Evolutionary conservation across 2,888 invertebrate species (phyloP), one percentile per base, ranked within the genome.

Genomic region (Drosophila putrida): DNA sequence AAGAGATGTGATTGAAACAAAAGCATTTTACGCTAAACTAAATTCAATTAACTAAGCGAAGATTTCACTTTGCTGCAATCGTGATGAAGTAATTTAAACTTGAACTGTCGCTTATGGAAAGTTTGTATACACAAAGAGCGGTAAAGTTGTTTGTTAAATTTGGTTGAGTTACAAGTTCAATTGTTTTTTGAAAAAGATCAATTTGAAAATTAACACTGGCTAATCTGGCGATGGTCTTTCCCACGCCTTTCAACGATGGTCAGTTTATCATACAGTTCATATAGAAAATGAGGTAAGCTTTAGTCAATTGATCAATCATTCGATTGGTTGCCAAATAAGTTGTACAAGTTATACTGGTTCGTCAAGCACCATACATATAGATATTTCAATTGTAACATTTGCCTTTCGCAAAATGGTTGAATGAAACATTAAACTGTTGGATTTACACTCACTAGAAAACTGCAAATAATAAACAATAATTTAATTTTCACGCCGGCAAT

Each of bases 51-150:
- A 49, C 41, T 41, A 10, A 62, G 65, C 55, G 33, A 55, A 53
- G 58, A 75, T 75, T 75, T 75, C 75, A 38, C 75, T 60, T 72
- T 49, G 38, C 27, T 3, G 6, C 44, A 38, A 60, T 63, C 75
- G 75, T 75, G 75, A 75, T 75, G 51, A 46, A 77, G 72, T 77
- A 77, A 75, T 75, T 75, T 51, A 47, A 64, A 67, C 75, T 64
- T 60, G 51, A 66, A 36, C n/a, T 43, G 36, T 27, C 39, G 13
- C 9, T 38, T 41, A 35, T 63, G 44, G 63, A 77, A 77, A 72
- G 72, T 58, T 57, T 20, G 28, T 39, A 8, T 15, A 39, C 13
- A 41, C 13, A 35, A 13, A 50, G 15, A n/a, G 15, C 6, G 20
- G n/a, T 33, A 31, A 41, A 41, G 10, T 10, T 39, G n/a, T 2